Base-by-base conservation (phyloP, 2,113 vertebrate species). In the Caracal caracal region DNA sequence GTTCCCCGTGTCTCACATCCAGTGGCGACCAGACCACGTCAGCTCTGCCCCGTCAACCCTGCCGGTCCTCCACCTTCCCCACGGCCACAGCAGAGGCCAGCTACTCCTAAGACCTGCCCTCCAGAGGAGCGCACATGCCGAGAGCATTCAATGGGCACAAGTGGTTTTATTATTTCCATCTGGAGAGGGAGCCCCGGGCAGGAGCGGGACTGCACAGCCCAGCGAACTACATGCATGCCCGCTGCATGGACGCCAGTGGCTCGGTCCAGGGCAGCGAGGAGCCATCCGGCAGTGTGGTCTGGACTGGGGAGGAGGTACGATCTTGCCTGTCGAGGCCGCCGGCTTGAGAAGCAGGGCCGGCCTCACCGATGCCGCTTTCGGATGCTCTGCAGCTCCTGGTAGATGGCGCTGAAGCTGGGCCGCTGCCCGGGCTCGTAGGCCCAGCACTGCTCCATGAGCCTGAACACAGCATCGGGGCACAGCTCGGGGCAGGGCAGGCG, bases 371-470 rank as follows among this genome's bases (percentile, higher is more conserved):
- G 97, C 96, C 96, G 99, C 92, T 98, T 99, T 83, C 99, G 98
- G 88, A 99, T 98, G 86, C 71, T 40, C 30, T 75, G 86, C 73
- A 99, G 99, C 16, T 99, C 99, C 86, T 98, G 97, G 81, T 97
- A 98, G 26, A 99, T 97, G 96, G 96, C 87, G 92, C 96, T 97
- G 97, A 99, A 99, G 79, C 97, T 98, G 5, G 99, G 99, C 26
- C 99, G 98, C 49, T 99, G 98, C 92, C 22, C 92, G 1, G 99
- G 98, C 0, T 99, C 99, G 0, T 99, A 99, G 96, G 99, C 99
- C 99, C 99, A 99, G 98, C 99, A 99, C 56, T 97, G 98, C 96
- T 96, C 98, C 99, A 99, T 99, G 81, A 99, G 98, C 71, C 95
- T 97, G 97, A 99, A 99, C 79, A 99, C 98, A 4, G 99, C 99